Conservation (phyloP, 1,140 invertebrate species). For the Sitophilus oryzae region DNA sequence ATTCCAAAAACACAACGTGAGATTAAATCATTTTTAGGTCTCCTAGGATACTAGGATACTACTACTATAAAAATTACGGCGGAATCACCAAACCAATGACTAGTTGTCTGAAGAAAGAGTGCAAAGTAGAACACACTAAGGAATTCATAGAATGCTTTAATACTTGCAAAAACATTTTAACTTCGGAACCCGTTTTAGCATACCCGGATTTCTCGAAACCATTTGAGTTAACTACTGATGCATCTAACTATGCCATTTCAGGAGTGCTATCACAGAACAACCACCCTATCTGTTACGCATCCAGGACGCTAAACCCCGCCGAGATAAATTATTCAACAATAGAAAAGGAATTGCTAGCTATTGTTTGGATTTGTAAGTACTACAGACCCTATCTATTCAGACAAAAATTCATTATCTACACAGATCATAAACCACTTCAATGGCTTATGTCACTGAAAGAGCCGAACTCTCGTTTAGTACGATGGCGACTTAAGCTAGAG, state of each 20-base stretch:
- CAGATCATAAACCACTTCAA: slow-evolving; percentile 46
- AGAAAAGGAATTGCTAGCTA: slow-evolving; percentile 43
- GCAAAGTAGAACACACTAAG: slow-evolving; percentile 5
- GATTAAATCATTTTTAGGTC: slow-evolving; percentile 7
- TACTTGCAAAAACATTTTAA: slow-evolving; percentile 7
- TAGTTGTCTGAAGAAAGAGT: slow-evolving; percentile 11
- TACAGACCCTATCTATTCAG: slow-evolving; percentile 46
- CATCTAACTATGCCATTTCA: slow-evolving; percentile 25
- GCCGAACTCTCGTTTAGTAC: too few relatives aligned
- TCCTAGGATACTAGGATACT: too few relatives aligned
- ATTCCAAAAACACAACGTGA: not conserved
- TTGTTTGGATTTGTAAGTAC: slow-evolving; percentile 39
- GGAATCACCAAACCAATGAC: slow-evolving; percentile 8
- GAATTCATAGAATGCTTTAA: slow-evolving; percentile 16
- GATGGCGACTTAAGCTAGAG: too few relatives aligned
- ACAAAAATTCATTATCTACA: slow-evolving; percentile 44
- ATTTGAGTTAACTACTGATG: slow-evolving; percentile 21
- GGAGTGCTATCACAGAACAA: slow-evolving; percentile 29
- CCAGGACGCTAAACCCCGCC: slow-evolving; percentile 23
- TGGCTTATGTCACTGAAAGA: slow-evolving; percentile 41
- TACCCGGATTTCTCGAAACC: slow-evolving; percentile 1
- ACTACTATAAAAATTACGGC: too few relatives aligned
- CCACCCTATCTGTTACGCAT: slow-evolving; percentile 27
- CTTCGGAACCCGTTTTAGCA: too few relatives aligned
- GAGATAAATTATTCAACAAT: slow-evolving; percentile 32